A percentile compares a stretch with the other conserved stretches of the same genome.
These are phyloP conservation scores for Phaethon lepturus DNA, from an alignment of 2,113 vertebrate species.

Conservation along the genomic window DNA sequence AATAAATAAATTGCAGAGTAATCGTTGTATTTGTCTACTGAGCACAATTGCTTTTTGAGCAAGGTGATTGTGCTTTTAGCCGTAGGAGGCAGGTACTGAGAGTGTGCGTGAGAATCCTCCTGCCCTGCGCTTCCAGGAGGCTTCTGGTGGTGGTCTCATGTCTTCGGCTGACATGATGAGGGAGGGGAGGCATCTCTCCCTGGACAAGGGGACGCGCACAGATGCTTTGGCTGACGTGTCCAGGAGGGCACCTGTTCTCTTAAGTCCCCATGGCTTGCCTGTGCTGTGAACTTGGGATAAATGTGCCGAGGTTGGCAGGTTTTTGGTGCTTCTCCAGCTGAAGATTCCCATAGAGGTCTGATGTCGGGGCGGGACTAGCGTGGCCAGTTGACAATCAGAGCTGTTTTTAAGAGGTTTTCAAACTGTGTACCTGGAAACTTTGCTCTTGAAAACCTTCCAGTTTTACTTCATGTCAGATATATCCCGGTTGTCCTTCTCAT, in stretches of 20 bases:
- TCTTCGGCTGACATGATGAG: fast-evolving
- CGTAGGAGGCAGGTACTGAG: fast-evolving
- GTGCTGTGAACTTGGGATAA: background rate
- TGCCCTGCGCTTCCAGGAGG: background rate
- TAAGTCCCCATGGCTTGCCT: background rate
- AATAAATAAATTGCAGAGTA: background rate
- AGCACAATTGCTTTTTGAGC: background rate
- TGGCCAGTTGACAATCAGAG: background rate
- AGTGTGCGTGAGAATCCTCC: background rate
- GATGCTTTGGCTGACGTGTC: fast-evolving
- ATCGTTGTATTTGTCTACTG: background rate
- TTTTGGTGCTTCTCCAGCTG: background rate
- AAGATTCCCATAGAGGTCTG: background rate
- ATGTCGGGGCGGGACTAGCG: fast-evolving
- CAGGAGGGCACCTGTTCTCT: background rate
- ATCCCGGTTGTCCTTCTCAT: background rate
- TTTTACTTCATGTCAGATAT: background rate
- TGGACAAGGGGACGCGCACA: fast-evolving
- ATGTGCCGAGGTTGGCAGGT: background rate
- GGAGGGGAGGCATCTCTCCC: background rate
- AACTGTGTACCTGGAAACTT: background rate
- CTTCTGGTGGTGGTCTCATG: background rate
- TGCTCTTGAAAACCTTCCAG: background rate
- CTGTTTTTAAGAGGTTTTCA: background rate
- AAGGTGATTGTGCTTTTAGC: background rate